phyloP scores from a whole-genome alignment of 2,113 vertebrate genomes.

The Electrona antarctica region DNA sequence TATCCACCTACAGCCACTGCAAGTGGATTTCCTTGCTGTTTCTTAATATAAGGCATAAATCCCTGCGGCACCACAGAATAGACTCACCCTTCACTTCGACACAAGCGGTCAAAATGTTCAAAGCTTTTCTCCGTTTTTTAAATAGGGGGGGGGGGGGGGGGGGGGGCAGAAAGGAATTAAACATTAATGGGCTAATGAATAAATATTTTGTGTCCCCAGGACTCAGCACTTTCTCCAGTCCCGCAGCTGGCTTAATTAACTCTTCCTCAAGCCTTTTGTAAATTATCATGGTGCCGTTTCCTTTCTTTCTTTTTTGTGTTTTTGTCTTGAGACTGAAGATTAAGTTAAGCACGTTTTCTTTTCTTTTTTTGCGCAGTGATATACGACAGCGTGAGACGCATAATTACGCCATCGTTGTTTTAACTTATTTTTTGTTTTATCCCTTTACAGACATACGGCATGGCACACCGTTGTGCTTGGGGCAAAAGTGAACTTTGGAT shows the following conservation, averaged over 20 bases:
- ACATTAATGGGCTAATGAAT: constrained; percentile 78
- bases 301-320: constrained; percentile 10
- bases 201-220: constrained; percentile 78
- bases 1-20: neutral
- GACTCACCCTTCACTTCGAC: constrained; percentile 70
- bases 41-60: constrained; percentile 65
- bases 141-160: constrained; percentile 33
- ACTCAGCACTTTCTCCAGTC: constrained; percentile 74
- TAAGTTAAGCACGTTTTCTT: constrained; percentile 43
- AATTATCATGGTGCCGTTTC: constrained; percentile 68
- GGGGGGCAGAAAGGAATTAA: constrained; percentile 62
- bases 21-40: constrained; percentile 23
- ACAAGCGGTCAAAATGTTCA: constrained; percentile 79
- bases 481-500: constrained; percentile 48
- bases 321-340: constrained; percentile 31
- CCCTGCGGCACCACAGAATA: constrained; percentile 55
- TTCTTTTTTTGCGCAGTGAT: constrained; percentile 17
- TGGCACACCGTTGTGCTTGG: constrained; percentile 41
- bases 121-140: constrained; percentile 68
- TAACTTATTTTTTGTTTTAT: constrained; percentile 51
- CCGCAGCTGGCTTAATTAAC: constrained; percentile 74
- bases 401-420: constrained; percentile 67
- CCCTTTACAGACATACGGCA: constrained; percentile 25
- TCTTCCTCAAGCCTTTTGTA: constrained; percentile 70
- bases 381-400: constrained; percentile 41